These are phyloP conservation scores for Porites australiensis DNA, from an alignment of 64 coral and sea anemone genomes.

Conservation along the genomic window DNA sequence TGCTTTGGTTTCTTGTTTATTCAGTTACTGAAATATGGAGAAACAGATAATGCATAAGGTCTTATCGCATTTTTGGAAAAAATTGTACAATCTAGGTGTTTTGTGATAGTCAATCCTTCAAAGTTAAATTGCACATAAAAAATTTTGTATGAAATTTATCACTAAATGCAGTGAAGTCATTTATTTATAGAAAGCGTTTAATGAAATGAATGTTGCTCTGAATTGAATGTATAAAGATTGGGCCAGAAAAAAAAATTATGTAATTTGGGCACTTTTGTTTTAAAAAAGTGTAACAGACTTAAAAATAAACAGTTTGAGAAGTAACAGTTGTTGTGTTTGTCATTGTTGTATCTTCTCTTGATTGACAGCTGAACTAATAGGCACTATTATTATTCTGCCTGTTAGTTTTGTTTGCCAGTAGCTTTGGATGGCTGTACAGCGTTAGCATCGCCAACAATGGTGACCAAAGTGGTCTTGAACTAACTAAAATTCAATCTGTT, in stretches of 20 bases:
- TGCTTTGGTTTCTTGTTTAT: neutral
- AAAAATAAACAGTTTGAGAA: constrained; percentile 42
- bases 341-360: constrained; percentile 79
- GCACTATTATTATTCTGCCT: neutral
- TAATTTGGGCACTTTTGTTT: constrained; percentile 42
- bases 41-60: no score
- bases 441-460: constrained; percentile 38
- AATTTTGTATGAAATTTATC: constrained; percentile 30
- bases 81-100: neutral
- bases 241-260: neutral
- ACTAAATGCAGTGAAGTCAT: constrained; percentile 25
- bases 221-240: constrained; percentile 14
- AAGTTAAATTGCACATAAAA: constrained; percentile 39
- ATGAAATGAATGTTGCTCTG: constrained; percentile 12
- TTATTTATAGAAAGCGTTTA: constrained; percentile 53
- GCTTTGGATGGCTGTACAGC: constrained; percentile 59
- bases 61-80: neutral
- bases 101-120: neutral
- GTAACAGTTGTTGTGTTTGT: constrained; percentile 14
- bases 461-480: constrained; percentile 50
- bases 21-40: neutral
- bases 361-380: constrained; percentile 38
- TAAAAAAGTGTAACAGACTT: constrained; percentile 17
- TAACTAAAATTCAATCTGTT: constrained; percentile 4
- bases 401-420: constrained; percentile 15